Percentiles rank a stretch among this genome's conserved stretches.
These are phyloP conservation scores for Prunella strophiata DNA, from an alignment of 2,797 vertebrate species.

Conservation along the genomic window DNA sequence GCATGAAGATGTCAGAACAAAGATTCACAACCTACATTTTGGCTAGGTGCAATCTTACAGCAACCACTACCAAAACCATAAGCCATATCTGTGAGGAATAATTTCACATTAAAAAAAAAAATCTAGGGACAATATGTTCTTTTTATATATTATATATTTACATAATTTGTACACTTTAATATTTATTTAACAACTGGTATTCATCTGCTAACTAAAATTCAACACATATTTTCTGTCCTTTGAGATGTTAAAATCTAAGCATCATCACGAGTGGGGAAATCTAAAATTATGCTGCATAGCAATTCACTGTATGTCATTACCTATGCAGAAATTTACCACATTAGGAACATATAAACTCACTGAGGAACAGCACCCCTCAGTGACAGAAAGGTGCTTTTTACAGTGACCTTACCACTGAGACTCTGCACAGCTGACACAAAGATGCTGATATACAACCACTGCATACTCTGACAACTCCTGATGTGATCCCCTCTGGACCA, in stretches of 20 bases:
- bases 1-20: background rate
- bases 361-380: background rate
- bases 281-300: background rate
- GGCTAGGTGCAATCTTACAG: background rate
- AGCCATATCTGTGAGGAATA: background rate
- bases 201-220: background rate
- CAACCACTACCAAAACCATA: background rate
- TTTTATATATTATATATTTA: background rate
- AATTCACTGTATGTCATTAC: background rate
- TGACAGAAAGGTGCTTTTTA: background rate
- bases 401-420: background rate
- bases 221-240: background rate
- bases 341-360: background rate
- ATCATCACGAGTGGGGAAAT: background rate
- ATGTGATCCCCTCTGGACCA: background rate
- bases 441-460: rapidly evolving
- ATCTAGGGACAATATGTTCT: background rate
- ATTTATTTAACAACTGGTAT: background rate
- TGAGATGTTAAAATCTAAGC: background rate
- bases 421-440: background rate
- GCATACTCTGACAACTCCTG: background rate
- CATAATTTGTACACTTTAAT: background rate
- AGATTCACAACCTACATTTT: background rate
- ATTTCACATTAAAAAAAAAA: background rate
- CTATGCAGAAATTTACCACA: background rate